These are phyloP conservation scores for Zele albiditarsus DNA, from an alignment of 2,888 invertebrate genomes.

Conservation along the genomic window DNA sequence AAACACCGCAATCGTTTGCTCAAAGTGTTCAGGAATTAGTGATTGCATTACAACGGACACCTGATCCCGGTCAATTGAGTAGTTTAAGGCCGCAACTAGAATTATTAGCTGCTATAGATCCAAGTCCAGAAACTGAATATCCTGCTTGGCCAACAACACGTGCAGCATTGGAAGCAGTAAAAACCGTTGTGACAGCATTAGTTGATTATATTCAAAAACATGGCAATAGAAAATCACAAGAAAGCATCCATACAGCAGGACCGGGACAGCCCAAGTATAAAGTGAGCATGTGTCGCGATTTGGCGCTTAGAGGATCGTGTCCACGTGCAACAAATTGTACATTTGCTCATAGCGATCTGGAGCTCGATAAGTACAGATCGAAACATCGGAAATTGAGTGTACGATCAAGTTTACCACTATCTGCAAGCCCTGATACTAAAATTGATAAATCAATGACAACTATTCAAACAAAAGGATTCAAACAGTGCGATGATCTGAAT, in stretches of 20 bases:
- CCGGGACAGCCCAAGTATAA: slow-evolving; percentile 85
- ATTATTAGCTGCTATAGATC: slow-evolving; percentile 89
- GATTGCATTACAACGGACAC: slow-evolving; percentile 90
- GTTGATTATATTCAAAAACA: slow-evolving; percentile 86
- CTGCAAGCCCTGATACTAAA: slow-evolving; percentile 59
- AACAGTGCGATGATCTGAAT: slow-evolving; percentile 68
- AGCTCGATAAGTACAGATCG: slow-evolving; percentile 87
- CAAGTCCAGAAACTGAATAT: slow-evolving; percentile 81
- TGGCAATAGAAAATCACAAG: slow-evolving; percentile 79
- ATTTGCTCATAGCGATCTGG: slow-evolving; percentile 94
- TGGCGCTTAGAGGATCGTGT: slow-evolving; percentile 85
- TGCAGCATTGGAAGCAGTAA: slow-evolving; percentile 80
- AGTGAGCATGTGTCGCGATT: slow-evolving; percentile 92
- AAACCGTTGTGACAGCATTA: slow-evolving; percentile 83
- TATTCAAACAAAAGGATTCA: slow-evolving; percentile 63
- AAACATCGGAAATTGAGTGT: slow-evolving; percentile 78
- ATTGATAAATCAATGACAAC: slow-evolving; percentile 62
- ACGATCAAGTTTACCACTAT: slow-evolving; percentile 61
- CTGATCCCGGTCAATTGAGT: slow-evolving; percentile 88
- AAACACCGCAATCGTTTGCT: slow-evolving; percentile 94
- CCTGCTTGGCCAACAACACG: slow-evolving; percentile 80
- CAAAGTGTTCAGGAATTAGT: slow-evolving; percentile 93
- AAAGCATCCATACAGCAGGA: slow-evolving; percentile 74
- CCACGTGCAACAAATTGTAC: slow-evolving; percentile 91
- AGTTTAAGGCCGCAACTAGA: slow-evolving; percentile 87